These are phyloP conservation scores for Drosophila putrida DNA, from an alignment of 2,888 invertebrate species.

Conservation along the genomic window DNA sequence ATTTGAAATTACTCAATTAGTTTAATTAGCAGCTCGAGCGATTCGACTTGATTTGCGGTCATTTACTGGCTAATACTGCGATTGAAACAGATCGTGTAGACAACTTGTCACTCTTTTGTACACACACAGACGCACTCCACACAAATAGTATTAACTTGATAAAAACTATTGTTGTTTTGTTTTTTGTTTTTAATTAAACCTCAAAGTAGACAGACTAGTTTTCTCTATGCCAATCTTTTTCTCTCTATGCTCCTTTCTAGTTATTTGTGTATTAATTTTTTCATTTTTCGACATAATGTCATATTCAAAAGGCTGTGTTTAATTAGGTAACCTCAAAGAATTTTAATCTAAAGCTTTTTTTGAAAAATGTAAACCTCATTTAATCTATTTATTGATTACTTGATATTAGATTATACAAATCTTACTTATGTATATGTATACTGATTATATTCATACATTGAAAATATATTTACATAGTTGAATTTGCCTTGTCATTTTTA, in stretches of 20 bases:
- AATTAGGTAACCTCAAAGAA: too few species aligned
- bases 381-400: too few species aligned
- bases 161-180: slow-evolving; percentile 9
- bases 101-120: slow-evolving; percentile 26
- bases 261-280: neutral
- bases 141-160: neutral
- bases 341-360: too few species aligned
- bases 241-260: too few species aligned
- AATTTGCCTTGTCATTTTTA: too few species aligned
- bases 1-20: slow-evolving; percentile 83
- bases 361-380: too few species aligned
- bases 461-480: too few species aligned
- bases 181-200: neutral
- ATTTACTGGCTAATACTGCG: slow-evolving; percentile 41
- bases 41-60: slow-evolving; percentile 66
- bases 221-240: slow-evolving; percentile 19
- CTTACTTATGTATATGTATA: too few species aligned
- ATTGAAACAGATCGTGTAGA: slow-evolving; percentile 62
- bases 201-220: slow-evolving; percentile 43
- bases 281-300: neutral
- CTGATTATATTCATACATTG: too few species aligned
- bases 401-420: too few species aligned
- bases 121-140: slow-evolving; percentile 3
- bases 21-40: slow-evolving; percentile 79
- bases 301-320: too few species aligned